Percentiles rank a stretch among this genome's conserved stretches.
Evolutionary conservation across 2,113 vertebrate species (phyloP).

Genomic region (Pitta sordida): DNA sequence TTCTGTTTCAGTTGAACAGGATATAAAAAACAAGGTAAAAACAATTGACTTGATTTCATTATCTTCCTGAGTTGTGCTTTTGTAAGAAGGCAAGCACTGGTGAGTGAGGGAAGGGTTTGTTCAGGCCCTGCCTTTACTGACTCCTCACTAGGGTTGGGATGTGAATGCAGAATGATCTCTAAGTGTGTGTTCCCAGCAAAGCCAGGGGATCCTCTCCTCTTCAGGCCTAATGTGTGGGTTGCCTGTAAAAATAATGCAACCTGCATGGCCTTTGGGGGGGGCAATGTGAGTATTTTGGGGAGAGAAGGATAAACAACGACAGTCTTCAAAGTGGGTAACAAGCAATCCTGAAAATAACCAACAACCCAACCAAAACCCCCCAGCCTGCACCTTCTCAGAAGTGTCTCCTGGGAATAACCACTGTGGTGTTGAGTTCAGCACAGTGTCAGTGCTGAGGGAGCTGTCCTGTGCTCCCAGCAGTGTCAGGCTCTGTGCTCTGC

Average conservation of each 20-base stretch:
- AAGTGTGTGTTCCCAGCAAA: neutral
- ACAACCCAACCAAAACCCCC: neutral
- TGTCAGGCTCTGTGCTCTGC: too few species aligned
- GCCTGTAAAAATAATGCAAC: neutral
- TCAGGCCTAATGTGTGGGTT: neutral
- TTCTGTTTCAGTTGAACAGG: neutral
- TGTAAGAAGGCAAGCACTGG: neutral
- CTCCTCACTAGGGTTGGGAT: neutral
- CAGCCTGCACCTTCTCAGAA: neutral
- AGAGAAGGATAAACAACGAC: neutral
- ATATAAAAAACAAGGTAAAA: neutral
- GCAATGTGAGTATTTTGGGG: neutral
- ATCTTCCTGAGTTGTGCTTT: neutral
- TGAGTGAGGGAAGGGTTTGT: neutral
- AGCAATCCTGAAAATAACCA: neutral
- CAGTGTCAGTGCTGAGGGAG: too few species aligned
- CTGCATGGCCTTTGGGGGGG: neutral
- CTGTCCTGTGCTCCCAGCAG: too few species aligned
- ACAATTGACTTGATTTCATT: neutral
- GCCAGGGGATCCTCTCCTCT: neutral
- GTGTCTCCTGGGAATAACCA: neutral
- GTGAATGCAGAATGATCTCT: neutral
- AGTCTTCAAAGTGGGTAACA: neutral
- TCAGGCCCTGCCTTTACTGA: neutral
- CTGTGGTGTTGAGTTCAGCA: neutral